phyloP scores from a whole-genome alignment of 2,113 vertebrate genomes.

The pig (Sus scrofa) region DNA sequence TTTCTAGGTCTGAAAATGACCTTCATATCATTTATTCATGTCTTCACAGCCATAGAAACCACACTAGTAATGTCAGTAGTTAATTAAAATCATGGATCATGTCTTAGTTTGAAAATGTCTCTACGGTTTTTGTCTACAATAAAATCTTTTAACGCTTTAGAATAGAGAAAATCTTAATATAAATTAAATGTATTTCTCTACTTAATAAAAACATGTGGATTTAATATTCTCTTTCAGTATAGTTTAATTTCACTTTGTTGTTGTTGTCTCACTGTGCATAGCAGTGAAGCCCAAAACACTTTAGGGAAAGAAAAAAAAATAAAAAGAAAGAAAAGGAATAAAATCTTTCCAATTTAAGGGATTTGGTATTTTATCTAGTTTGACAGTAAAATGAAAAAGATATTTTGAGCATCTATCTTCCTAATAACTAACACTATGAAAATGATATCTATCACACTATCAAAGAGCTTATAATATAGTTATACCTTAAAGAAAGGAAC shows the following conservation, averaged over 20 bases:
- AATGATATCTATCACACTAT: background rate
- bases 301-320: background rate
- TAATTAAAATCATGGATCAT: constrained; percentile 64
- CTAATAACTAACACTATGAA: background rate
- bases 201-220: background rate
- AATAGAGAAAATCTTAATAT: constrained; percentile 7
- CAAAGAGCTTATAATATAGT: background rate
- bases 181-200: background rate
- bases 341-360: background rate
- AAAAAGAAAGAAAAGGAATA: background rate
- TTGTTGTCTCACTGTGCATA: background rate
- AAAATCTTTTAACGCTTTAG: background rate
- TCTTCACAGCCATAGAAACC: constrained; percentile 32
- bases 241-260: background rate
- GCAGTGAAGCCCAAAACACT: background rate
- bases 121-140: background rate
- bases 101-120: constrained; percentile 52
- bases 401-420: background rate
- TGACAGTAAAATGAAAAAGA: background rate
- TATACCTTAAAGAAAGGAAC: background rate
- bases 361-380: background rate
- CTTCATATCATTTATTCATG: constrained; percentile 55
- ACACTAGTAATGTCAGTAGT: background rate
- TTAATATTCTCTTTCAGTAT: background rate
- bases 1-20: constrained; percentile 14